Base-by-base conservation (phyloP, 1,140 invertebrate species). In the Neelides sp. region DNA sequence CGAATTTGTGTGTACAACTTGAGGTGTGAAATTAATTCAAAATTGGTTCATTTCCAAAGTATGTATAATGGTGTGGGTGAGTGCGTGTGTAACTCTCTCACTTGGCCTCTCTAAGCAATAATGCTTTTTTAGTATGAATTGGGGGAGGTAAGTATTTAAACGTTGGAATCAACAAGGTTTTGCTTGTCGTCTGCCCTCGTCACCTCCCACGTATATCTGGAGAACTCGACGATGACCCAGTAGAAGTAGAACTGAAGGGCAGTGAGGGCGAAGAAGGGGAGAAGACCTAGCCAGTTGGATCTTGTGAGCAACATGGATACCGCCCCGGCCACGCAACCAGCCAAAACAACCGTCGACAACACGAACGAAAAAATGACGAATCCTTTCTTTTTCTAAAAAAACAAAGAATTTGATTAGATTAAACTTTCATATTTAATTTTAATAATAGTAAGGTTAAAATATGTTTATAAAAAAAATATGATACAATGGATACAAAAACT, bases 131-230 rank as follows among this genome's bases (percentile, higher is more conserved):
- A n/a, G n/a, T n/a, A n/a, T n/a, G n/a, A n/a, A n/a, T n/a, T n/a
- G n/a, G n/a, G n/a, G n/a, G n/a, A n/a, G n/a, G n/a, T n/a, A n/a
- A 39, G 5, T 39, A 20, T 22, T 36, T 36, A 48, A 24, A 34
- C 45, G 34, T 48, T 48, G 20, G 45, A 22, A 23, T 36, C 37
- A n/a, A 48, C 45, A 35, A 48, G 45, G 30, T 36, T 48, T 35
- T 48, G 30, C 26, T 48, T 48, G 30, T 48, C 45, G 19, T 48
- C 45, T 19, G 30, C 10, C 3, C 37, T 30, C 23, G 20, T 35
- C 4, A 10, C n/a, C 17, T 48, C 45, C 45, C 45, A 48, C 4
- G 5, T 34, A 23, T 48, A 48, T 2, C 45, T 3, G 10, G 10
- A 19, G 19, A 48, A 48, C 20, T 48, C 45, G 8, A 48, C 45